Percentiles rank a stretch among this genome's conserved stretches.
Evolutionary conservation across 2,888 invertebrate genomes (phyloP).

Genomic region (Apotomis betuletana): DNA sequence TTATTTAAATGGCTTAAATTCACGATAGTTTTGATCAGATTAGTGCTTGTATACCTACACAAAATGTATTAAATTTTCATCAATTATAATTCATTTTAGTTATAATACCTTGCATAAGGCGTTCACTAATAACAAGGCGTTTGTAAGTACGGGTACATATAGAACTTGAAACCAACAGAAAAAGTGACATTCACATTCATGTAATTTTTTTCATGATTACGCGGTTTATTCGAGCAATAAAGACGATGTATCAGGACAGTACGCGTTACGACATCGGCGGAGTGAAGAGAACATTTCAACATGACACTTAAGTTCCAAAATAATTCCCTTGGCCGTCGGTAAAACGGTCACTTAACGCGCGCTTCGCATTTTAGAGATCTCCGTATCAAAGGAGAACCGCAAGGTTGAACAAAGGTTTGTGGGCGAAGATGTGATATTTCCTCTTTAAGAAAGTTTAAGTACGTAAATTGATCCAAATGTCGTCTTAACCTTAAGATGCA

Average conservation of each 20-base stretch:
- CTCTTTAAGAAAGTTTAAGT: conserved; percentile 7
- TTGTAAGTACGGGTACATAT: too few relatives aligned
- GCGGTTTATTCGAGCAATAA: conserved; percentile 39
- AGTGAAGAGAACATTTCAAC: conserved; percentile 65
- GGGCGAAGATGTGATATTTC: conserved; percentile 24
- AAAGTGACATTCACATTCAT: conserved; percentile 28
- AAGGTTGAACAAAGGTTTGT: conserved; percentile 36
- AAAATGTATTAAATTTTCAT: too few relatives aligned
- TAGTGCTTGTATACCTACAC: too few relatives aligned
- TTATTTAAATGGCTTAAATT: too few relatives aligned
- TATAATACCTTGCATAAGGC: too few relatives aligned
- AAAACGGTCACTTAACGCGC: conserved; percentile 71
- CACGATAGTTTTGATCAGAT: too few relatives aligned
- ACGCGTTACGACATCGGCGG: conserved; percentile 62
- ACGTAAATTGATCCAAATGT: too few relatives aligned
- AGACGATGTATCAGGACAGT: conserved; percentile 48
- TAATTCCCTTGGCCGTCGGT: conserved; percentile 65
- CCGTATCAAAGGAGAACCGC: conserved; percentile 40
- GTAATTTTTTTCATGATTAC: conserved; percentile 36
- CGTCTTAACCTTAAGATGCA: too few relatives aligned
- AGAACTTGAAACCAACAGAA: not conserved
- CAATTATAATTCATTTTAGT: too few relatives aligned
- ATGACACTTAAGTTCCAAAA: conserved; percentile 72
- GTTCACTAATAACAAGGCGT: too few relatives aligned
- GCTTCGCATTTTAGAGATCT: conserved; percentile 51